These are phyloP conservation scores for Microctonus aethiopoides DNA, from an alignment of 2,888 invertebrate genomes.

Conservation along the genomic window DNA sequence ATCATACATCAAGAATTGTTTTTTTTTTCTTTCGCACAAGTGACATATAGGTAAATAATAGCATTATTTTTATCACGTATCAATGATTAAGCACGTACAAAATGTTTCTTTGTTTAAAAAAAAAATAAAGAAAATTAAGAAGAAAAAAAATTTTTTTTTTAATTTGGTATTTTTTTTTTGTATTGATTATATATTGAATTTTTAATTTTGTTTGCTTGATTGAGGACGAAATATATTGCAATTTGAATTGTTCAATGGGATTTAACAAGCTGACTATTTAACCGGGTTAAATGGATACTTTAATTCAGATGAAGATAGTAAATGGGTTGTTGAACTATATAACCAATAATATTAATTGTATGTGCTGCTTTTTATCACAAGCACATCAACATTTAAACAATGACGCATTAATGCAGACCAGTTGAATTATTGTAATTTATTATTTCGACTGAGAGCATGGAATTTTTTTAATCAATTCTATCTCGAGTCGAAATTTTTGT, in stretches of 20 bases:
- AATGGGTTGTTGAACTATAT: constrained; percentile 54
- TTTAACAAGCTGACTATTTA: constrained; percentile 59
- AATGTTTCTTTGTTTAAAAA: no score
- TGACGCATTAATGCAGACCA: neutral
- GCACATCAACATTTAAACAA: neutral
- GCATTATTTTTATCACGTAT: no score
- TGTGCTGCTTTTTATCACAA: neutral
- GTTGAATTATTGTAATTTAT: neutral
- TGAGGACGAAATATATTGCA: neutral
- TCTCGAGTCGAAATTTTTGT: no score
- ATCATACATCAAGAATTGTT: no score
- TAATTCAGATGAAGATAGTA: neutral
- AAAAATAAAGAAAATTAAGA: no score
- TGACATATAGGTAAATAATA: no score
- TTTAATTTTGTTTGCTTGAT: neutral
- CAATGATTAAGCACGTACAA: no score
- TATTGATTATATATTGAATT: neutral
- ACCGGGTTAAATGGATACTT: constrained; percentile 56
- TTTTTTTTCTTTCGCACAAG: no score
- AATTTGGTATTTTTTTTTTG: neutral
- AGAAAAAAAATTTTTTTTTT: no score
- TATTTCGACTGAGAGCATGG: neutral
- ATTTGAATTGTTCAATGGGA: constrained; percentile 44
- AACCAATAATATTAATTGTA: neutral
- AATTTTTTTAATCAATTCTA: no score